Evolutionary conservation across 2,797 vertebrate species (phyloP), one percentile per base, ranked within the genome.

Genomic region (Ctenopoma kingsleyae): DNA sequence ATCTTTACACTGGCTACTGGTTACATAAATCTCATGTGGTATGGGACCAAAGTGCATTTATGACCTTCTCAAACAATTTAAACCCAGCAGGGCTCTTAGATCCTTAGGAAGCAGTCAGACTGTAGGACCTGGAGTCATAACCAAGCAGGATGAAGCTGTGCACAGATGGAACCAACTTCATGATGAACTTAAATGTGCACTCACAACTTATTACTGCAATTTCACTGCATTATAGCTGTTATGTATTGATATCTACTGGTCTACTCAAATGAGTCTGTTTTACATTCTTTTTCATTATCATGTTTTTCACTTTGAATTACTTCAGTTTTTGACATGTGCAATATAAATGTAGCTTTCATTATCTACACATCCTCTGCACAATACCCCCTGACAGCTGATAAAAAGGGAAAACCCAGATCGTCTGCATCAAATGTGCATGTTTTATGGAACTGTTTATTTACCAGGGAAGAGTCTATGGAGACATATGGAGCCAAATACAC

Each of bases 401-500:
- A 38, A 38, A 11, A 35, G 10, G 8, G 32, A 8, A 10, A 38
- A 38, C 30, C 10, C 10, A 44, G 20, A 41, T 64, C 43, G 48
- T 27, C 8, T 19, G 50, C 38, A 27, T 20, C 13, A 10, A 30
- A 51, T 1, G 35, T 13, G 55, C 13, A 6, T 25, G 30, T 48
- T 64, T 48, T 53, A 23, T 32, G 20, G 66, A 50, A 43, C 30
- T 69, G 13, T 30, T 36, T 47, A 48, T 53, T 51, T 12, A 50
- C 27, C 36, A 13, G 36, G 10, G 32, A 55, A 46, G 27, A 40
- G 40, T 12, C 15, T 12, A 43, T 9, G 6, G 36, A 56, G 35
- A 10, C 30, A 23, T 35, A n/a, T 11, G 5, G 35, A 57, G 27
- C 25, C 13, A 27, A 44, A 15, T 20, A 6, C 30, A 47, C 5